Evolutionary conservation across 2,797 vertebrate genomes (phyloP).

Genomic region (Leuciscus waleckii): DNA sequence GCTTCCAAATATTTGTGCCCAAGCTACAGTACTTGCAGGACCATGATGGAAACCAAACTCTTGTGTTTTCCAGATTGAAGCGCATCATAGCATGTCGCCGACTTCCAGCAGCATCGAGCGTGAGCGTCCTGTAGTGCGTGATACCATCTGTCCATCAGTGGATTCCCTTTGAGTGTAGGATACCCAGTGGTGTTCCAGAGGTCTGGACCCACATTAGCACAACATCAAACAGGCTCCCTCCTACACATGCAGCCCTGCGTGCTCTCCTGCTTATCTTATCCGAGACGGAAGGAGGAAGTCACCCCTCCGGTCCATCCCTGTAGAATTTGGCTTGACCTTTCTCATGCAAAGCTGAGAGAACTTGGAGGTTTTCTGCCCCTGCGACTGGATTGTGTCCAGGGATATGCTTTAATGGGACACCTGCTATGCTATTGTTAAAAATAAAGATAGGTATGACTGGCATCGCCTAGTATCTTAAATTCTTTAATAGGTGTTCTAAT

Average conservation of each 20-base stretch:
- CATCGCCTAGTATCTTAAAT: not conserved
- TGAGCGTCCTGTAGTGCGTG: constrained; percentile 48
- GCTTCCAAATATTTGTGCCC: not conserved
- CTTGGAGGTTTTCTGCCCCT: constrained; percentile 47
- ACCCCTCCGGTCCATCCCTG: constrained; percentile 57
- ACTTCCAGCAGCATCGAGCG: constrained; percentile 10
- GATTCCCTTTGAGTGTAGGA: constrained; percentile 59
- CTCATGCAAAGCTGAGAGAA: constrained; percentile 68
- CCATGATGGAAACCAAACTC: not conserved
- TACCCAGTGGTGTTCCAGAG: constrained; percentile 61
- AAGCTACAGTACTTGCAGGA: not conserved
- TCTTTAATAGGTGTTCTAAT: constrained; percentile 6
- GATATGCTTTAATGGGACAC: constrained; percentile 41
- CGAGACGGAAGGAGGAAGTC: constrained; percentile 71
- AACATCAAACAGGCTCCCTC: constrained; percentile 64
- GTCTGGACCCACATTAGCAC: constrained; percentile 59
- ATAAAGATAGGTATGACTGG: constrained; percentile 39
- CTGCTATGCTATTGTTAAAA: constrained; percentile 39
- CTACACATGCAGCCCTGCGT: constrained; percentile 55
- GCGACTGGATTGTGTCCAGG: constrained; percentile 29
- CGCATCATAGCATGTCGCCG: constrained; percentile 36
- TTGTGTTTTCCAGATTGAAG: constrained; percentile 13
- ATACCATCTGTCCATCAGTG: constrained; percentile 63
- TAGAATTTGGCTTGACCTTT: constrained; percentile 70
- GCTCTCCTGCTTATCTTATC: constrained; percentile 62